Base-by-base conservation (phyloP, 1,140 invertebrate species). In the Drosophila varians region DNA sequence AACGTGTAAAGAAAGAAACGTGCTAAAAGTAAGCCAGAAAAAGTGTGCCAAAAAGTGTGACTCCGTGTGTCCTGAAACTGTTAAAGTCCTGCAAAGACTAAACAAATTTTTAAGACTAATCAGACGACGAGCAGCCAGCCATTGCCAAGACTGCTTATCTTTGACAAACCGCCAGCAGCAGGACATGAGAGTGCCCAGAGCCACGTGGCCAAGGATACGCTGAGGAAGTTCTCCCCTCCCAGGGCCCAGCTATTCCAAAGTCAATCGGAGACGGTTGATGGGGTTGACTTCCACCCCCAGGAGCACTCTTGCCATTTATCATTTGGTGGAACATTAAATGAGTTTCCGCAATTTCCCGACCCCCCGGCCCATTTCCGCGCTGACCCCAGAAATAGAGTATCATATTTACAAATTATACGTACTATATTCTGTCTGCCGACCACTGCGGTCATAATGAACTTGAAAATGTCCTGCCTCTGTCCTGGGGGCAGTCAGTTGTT, bases 241-340 rank as follows among this genome's bases (percentile, higher is more conserved):
- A n/a, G n/a, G n/a, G 12, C n/a, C n/a, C 4, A 55, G 48, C 69
- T 73, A 82, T 82, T 73, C 65, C 25, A 26, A 69, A 80, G 80
- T 73, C 79, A 69, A 86, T 86, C 79, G 70, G 71, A 70, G 80
- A 72, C 79, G 53, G 42, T 74, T 79, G 73, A 73, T 70, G 57
- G 65, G 76, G 45, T 48, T 48, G 46, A 28, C 47, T 64, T 78
- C 48, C 60, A 7, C 11, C 16, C 19, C 25, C 38, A 42, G 38
- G 42, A 49, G 21, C 64, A 26, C 60, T 68, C 23, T 6, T 57
- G 74, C 78, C 80, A 84, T 84, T 84, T 86, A 86, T 86, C 80
- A 84, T 86, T 80, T 74, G 74, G 80, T 69, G 73, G 57, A 56
- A 56, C 79, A 84, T 84, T 84, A 86, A 86, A 76, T 86, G 76